Evolutionary conservation across 2,888 invertebrate genomes (phyloP).

Genomic region (Drosophila percnosoma): DNA sequence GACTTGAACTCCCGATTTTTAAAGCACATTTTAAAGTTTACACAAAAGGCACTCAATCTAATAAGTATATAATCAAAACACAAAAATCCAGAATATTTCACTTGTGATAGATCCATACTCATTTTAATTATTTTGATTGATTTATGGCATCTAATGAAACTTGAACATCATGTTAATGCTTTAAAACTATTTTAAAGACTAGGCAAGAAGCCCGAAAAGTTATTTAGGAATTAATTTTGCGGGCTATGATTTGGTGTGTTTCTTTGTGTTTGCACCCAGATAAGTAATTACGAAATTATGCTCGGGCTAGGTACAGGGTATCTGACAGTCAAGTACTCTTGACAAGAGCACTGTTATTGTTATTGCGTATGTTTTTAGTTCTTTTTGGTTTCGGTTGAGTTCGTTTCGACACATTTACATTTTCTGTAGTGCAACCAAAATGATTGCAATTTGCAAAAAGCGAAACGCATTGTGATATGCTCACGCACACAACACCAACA

Average conservation of each 20-base stretch:
- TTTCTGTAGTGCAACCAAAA: slow-evolving; percentile 51
- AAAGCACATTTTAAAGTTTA: background rate
- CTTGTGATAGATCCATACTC: too few species aligned
- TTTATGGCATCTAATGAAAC: background rate
- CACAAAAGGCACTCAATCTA: background rate
- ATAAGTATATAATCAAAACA: background rate
- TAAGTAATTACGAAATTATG: background rate
- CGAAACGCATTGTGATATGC: slow-evolving; percentile 60
- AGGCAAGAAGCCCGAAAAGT: background rate
- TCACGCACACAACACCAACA: slow-evolving; percentile 21
- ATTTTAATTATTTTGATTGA: background rate
- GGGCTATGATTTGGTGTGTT: background rate
- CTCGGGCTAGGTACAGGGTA: background rate
- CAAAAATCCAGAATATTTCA: background rate
- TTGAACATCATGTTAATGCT: background rate
- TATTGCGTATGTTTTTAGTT: slow-evolving; percentile 4
- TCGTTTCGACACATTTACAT: slow-evolving; percentile 23
- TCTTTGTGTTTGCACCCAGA: background rate
- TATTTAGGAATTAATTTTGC: background rate
- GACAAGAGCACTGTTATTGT: background rate
- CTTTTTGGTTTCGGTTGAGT: slow-evolving; percentile 32
- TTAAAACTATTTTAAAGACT: background rate
- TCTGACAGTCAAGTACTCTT: background rate
- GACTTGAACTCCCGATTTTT: too few species aligned
- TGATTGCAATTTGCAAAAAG: slow-evolving; percentile 73